A percentile compares a stretch with the other conserved stretches of the same genome.
These are phyloP conservation scores for Danionella dracula DNA, from an alignment of 2,797 vertebrate species.

Conservation along the genomic window DNA sequence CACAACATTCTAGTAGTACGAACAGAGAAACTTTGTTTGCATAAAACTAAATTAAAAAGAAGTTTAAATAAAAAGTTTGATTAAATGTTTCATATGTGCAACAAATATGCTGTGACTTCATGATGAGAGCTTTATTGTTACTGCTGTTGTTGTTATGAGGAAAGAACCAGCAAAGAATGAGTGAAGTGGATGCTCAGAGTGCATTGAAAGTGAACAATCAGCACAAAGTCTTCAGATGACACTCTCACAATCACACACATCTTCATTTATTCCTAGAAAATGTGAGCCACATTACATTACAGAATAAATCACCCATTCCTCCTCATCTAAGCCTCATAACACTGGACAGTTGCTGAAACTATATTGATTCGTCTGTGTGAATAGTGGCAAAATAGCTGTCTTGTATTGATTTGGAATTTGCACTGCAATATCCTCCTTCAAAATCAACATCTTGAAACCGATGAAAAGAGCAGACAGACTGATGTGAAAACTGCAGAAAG, in stretches of 20 bases:
- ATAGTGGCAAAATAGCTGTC: background rate
- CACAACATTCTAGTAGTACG: too few relatives aligned
- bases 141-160: constrained; percentile 7
- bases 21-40: too few relatives aligned
- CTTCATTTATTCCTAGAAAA: constrained; percentile 33
- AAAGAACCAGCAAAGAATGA: background rate
- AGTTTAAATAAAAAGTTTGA: too few relatives aligned
- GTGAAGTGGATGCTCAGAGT: background rate
- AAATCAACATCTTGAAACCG: constrained; percentile 1
- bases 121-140: background rate
- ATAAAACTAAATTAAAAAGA: too few relatives aligned
- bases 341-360: background rate
- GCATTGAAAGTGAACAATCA: constrained; percentile 1
- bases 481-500: background rate
- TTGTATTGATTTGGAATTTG: constrained; percentile 33
- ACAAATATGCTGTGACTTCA: background rate
- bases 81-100: background rate
- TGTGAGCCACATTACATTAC: background rate
- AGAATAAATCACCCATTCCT: background rate
- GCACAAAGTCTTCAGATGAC: constrained; percentile 4
- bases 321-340: constrained; percentile 3
- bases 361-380: constrained; percentile 27
- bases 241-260: constrained; percentile 1
- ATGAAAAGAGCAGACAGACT: background rate
- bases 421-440: constrained; percentile 3